Evolutionary conservation across 2,888 invertebrate species (phyloP).

Genomic region (Bimastos eiseni): DNA sequence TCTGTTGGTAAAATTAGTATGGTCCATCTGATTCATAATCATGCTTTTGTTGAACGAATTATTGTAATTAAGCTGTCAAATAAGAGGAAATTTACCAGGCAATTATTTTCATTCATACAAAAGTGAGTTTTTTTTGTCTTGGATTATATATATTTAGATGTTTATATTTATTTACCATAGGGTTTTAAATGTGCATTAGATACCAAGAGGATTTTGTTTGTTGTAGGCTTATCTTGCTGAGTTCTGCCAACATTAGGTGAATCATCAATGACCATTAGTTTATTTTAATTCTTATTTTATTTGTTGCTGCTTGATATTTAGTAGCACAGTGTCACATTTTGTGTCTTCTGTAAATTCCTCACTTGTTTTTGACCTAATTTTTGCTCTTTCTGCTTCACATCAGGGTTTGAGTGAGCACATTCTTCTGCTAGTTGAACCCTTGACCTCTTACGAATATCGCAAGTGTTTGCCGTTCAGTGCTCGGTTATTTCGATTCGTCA

Average conservation of each 20-base stretch:
- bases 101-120: not conserved
- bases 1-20: no score
- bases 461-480: not conserved
- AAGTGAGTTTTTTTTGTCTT: not conserved
- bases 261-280: slow-evolving; percentile 2
- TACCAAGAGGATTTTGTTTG: not conserved
- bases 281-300: not conserved
- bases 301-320: not conserved
- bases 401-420: not conserved
- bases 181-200: not conserved
- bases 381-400: not conserved
- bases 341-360: no score
- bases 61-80: not conserved
- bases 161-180: not conserved
- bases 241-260: not conserved
- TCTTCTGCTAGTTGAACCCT: not conserved
- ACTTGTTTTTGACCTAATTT: not conserved
- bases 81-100: not conserved
- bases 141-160: not conserved
- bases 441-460: not conserved
- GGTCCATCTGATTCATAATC: not conserved
- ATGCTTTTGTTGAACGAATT: not conserved
- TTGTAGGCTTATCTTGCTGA: not conserved
- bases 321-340: not conserved
- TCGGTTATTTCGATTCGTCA: not conserved